Evolutionary conservation across 2,113 vertebrate species (phyloP), one percentile per base, ranked within the genome.

Genomic region (Hippocampus comes): DNA sequence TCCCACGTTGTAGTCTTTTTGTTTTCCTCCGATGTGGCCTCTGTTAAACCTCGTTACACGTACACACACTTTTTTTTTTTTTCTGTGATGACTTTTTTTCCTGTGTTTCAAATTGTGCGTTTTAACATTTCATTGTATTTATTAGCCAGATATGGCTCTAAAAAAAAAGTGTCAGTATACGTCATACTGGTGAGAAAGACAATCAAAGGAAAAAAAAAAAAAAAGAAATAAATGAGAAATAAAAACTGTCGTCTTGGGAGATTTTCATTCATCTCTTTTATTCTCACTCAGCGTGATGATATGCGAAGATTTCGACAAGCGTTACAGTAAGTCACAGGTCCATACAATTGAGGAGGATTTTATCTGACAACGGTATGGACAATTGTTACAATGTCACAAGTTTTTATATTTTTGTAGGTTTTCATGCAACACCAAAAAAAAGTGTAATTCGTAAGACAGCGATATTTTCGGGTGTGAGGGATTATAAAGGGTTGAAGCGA

Each of bases 131-230:
- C 93, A 91, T 93, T 95, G 92, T 97, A 98, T 98, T 97, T 97
- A 97, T 99, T 98, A 97, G 97, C 96, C 96, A 83, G 84, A 82
- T 83, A 87, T 92, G 96, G 95, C 96, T 98, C 95, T 97, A 97
- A 97, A 89, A 94, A 97, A 97, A 89, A 94, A 78, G 93, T 94
- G 91, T 95, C 91, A 92, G 87, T 94, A 93, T 91, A 93, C 94
- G 92, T 91, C 43, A 66, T 66, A 48, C 43, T 92, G 92, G 94
- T 92, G 89, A 92, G 86, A 94, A 93, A 91, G 96, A 97, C 95
- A 97, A 97, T 97, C 95, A 94, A 93, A 94, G 89, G 34, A 38
- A 38, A 38, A 5, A 38, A 87, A 90, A 89, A 70, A 79, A 82
- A 76, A 67, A 72, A 87, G 71, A 69, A 86, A 84, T 74, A 85